These are phyloP conservation scores for Cataglyphis hispanica DNA, from an alignment of 1,140 invertebrate species.

Conservation along the genomic window DNA sequence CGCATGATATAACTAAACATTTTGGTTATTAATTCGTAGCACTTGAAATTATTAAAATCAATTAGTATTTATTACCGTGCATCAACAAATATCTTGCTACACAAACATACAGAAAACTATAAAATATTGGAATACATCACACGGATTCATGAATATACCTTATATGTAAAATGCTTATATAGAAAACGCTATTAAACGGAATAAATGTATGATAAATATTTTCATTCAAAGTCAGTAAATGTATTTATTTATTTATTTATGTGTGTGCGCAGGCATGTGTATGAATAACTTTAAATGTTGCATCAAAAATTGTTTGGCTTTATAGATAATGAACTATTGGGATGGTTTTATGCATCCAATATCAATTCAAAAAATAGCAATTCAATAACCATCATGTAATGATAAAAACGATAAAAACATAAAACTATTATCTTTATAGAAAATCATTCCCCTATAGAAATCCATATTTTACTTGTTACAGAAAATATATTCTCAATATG, in stretches of 20 bases:
- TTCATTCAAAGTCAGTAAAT: neutral
- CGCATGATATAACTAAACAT: neutral
- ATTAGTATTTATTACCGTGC: constrained; percentile 50
- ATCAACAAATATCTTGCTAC: constrained; percentile 19
- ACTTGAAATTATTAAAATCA: constrained; percentile 17
- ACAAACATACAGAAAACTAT: constrained; percentile 14
- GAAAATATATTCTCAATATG: neutral
- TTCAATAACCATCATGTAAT: neutral
- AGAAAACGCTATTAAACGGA: neutral
- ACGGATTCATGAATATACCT: neutral
- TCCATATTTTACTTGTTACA: neutral
- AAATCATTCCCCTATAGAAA: too few species aligned
- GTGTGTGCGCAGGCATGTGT: neutral
- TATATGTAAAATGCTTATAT: neutral
- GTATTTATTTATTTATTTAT: too few species aligned
- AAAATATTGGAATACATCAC: neutral
- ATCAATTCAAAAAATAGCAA: neutral
- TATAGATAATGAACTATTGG: neutral
- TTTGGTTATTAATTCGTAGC: constrained; percentile 27
- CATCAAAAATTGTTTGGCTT: constrained; percentile 6
- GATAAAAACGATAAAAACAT: neutral
- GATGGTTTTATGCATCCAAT: neutral
- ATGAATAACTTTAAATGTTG: neutral
- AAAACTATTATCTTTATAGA: neutral
- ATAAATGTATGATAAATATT: constrained; percentile 1